Conservation (phyloP, 1,140 invertebrate genomes). For the Thaumatotibia leucotreta region DNA sequence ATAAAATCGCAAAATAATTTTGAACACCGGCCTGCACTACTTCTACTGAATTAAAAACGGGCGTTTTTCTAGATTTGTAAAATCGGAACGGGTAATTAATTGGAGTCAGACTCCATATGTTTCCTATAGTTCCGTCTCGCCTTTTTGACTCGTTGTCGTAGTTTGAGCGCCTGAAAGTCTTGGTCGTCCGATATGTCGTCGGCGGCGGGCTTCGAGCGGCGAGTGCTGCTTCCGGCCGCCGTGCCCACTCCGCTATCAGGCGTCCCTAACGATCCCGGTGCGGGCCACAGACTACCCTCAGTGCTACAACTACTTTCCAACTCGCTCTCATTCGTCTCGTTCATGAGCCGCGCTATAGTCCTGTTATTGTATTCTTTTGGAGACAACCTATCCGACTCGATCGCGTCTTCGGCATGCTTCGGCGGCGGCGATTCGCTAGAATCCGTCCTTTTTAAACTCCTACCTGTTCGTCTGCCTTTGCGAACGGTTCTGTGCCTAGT, state of each 20-base stretch:
- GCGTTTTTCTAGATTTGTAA: too few relatives aligned
- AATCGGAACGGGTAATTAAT: too few relatives aligned
- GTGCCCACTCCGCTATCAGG: constrained; percentile 57
- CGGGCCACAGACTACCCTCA: constrained; percentile 45
- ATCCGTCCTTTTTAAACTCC: constrained; percentile 50
- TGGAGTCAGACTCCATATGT: constrained; percentile 78
- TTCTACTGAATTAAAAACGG: too few relatives aligned
- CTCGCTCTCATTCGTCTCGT: constrained; percentile 72
- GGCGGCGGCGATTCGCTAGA: constrained; percentile 60
- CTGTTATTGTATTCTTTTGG: constrained; percentile 48
- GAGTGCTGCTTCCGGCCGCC: constrained; percentile 40
- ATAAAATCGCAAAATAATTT: too few relatives aligned
- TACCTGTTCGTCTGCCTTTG: constrained; percentile 41
- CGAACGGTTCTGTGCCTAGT: constrained; percentile 38
- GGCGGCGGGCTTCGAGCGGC: constrained; percentile 27
- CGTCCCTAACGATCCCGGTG: constrained; percentile 27
- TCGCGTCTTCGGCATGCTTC: constrained; percentile 29
- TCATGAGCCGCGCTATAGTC: constrained; percentile 62
- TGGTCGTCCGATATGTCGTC: constrained; percentile 68
- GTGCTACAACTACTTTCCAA: constrained; percentile 71
- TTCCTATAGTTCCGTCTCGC: constrained; percentile 75
- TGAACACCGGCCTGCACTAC: too few relatives aligned
- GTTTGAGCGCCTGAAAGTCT: constrained; percentile 70
- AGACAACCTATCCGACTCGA: constrained; percentile 28
- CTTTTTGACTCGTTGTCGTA: constrained; percentile 75